Evolutionary conservation across 2,888 invertebrate genomes (phyloP).

Genomic region (Neria commutata): DNA sequence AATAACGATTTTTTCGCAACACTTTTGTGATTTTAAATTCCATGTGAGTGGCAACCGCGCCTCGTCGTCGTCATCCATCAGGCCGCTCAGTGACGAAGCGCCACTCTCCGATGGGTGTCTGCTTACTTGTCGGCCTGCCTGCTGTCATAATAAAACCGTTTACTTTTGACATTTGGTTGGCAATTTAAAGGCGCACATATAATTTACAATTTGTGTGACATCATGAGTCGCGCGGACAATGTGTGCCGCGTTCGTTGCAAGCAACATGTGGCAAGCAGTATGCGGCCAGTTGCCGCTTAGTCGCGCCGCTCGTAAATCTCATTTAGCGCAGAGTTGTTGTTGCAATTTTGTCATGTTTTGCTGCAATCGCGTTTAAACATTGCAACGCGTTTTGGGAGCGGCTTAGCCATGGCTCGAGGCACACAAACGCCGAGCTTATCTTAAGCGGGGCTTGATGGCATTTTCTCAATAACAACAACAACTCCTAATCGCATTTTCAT

Average conservation of each 20-base stretch:
- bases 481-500: no score
- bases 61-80: no score
- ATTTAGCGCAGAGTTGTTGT: neutral
- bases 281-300: conserved; percentile 8
- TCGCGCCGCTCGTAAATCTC: neutral
- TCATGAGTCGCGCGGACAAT: neutral
- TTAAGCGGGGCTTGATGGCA: no score
- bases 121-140: conserved; percentile 18
- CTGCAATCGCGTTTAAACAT: neutral
- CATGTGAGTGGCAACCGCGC: no score
- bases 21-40: no score
- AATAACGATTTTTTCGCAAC: no score
- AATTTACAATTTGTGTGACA: conserved; percentile 4
- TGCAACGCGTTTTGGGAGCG: neutral
- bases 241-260: neutral
- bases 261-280: conserved; percentile 39
- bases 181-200: conserved; percentile 24
- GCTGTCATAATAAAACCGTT: conserved; percentile 47
- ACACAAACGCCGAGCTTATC: neutral
- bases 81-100: no score
- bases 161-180: conserved; percentile 35
- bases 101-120: no score
- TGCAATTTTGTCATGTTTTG: neutral
- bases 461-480: no score
- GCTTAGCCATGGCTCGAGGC: neutral